Evolutionary conservation across 2,888 invertebrate species (phyloP).

Genomic region (Tineola bisselliella): DNA sequence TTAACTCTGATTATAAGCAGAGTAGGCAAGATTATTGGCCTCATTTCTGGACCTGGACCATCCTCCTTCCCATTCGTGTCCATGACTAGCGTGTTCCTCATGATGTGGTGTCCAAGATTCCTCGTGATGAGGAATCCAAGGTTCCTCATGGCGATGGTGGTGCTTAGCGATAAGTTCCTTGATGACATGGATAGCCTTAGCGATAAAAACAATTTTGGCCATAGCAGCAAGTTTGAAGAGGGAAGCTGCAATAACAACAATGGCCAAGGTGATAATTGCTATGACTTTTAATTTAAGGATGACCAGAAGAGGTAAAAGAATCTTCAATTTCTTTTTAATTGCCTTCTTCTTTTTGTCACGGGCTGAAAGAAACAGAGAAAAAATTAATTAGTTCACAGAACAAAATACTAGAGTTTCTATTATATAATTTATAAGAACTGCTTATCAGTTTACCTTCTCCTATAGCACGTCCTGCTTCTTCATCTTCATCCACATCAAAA

Average conservation of each 20-base stretch:
- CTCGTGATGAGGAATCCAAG: slow-evolving; percentile 18
- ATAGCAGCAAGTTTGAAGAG: slow-evolving; percentile 77
- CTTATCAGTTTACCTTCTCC: slow-evolving; percentile 20
- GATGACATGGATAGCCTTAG: slow-evolving; percentile 44
- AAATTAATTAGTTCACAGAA: too few relatives aligned
- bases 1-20: slow-evolving; percentile 33
- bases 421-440: background rate
- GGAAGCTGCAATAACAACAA: slow-evolving; percentile 75
- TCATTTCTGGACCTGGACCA: slow-evolving; percentile 38
- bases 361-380: slow-evolving; percentile 42
- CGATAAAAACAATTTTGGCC: slow-evolving; percentile 77
- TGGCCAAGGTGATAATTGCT: slow-evolving; percentile 70
- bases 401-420: background rate
- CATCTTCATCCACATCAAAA: slow-evolving; percentile 36
- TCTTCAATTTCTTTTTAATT: slow-evolving; percentile 57
- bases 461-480: slow-evolving; percentile 21
- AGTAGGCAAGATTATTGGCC: slow-evolving; percentile 49
- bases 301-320: slow-evolving; percentile 64
- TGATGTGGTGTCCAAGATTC: slow-evolving; percentile 16
- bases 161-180: slow-evolving; percentile 55
- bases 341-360: slow-evolving; percentile 81
- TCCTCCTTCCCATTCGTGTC: slow-evolving; percentile 34
- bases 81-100: slow-evolving; percentile 26
- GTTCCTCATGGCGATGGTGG: slow-evolving; percentile 35
- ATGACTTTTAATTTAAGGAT: slow-evolving; percentile 74